Evolutionary conservation across 2,888 invertebrate species (phyloP).

Genomic region (Hoplodrina blanda): DNA sequence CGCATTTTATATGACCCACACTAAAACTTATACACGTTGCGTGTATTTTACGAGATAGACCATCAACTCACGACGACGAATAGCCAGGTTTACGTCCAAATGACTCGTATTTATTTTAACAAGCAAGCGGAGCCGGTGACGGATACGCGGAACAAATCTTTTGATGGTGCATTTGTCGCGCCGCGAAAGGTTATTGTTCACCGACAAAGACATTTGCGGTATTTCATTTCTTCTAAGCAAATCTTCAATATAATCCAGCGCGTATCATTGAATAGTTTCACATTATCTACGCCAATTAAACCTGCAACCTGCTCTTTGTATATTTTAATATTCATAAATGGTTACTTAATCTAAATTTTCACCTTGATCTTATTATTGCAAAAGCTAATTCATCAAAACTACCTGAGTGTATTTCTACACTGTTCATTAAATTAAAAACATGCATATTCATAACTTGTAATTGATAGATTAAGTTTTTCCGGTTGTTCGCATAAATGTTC

Average conservation of each 20-base stretch:
- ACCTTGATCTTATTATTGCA: conserved; percentile 59
- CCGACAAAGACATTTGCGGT: conserved; percentile 54
- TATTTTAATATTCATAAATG: conserved; percentile 32
- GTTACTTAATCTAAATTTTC: conserved; percentile 37
- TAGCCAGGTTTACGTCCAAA: conserved; percentile 74
- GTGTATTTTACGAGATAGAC: conserved; percentile 60
- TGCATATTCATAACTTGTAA: conserved; percentile 59
- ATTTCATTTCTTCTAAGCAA: conserved; percentile 53
- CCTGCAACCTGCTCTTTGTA: conserved; percentile 8
- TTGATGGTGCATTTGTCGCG: conserved; percentile 75
- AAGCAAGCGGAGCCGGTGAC: conserved; percentile 74
- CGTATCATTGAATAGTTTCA: conserved; percentile 26
- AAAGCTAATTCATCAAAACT: conserved; percentile 38
- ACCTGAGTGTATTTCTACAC: conserved; percentile 31
- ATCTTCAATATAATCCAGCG: conserved; percentile 26
- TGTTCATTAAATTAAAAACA: conserved; percentile 46
- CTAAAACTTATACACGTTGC: conserved; percentile 53
- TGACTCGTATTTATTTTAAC: conserved; percentile 74
- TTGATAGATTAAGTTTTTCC: conserved; percentile 56
- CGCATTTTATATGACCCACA: conserved; percentile 49
- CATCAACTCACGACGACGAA: conserved; percentile 68
- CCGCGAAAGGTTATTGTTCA: conserved; percentile 67
- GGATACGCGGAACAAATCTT: conserved; percentile 76
- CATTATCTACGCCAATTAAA: conserved; percentile 27
- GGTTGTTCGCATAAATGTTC: conserved; percentile 53